A percentile compares a stretch with the other conserved stretches of the same genome.
Evolutionary conservation across 2,888 invertebrate genomes (phyloP).

Genomic region (Pycnomerus fuliginosus): DNA sequence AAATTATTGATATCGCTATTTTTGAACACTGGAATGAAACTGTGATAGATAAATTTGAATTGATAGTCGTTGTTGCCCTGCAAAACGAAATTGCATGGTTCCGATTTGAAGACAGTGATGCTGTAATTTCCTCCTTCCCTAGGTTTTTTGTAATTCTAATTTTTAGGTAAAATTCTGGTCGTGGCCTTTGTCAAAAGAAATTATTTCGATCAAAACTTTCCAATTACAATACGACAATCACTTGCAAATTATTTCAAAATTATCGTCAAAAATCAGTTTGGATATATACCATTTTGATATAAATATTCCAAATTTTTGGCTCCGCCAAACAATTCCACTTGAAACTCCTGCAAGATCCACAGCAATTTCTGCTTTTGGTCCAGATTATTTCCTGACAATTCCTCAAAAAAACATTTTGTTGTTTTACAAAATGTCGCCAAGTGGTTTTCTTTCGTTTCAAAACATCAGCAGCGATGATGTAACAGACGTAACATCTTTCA

Average conservation of each 20-base stretch:
- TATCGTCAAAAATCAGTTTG: constrained; percentile 26
- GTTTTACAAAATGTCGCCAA: constrained; percentile 38
- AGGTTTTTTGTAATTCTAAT: constrained; percentile 7
- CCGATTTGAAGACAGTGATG: constrained; percentile 1
- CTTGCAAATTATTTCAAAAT: constrained; percentile 38
- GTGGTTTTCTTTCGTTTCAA: constrained; percentile 36
- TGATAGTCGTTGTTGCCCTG: constrained; percentile 5
- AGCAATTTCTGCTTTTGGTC: constrained; percentile 35
- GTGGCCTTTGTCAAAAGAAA: constrained; percentile 25
- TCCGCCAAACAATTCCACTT: constrained; percentile 40
- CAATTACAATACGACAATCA: constrained; percentile 33
- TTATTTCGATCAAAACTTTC: constrained; percentile 37
- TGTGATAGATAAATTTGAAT: constrained; percentile 2
- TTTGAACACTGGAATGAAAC: constrained; percentile 3
- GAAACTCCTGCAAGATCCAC: constrained; percentile 34
- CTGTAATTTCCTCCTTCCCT: neutral
- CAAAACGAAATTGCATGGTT: constrained; percentile 2
- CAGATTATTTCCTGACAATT: constrained; percentile 40
- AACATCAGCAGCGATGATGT: constrained; percentile 39
- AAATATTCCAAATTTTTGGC: constrained; percentile 31
- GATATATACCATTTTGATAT: constrained; percentile 46
- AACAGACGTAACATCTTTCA: constrained; percentile 42
- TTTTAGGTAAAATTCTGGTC: constrained; percentile 30
- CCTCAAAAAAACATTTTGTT: constrained; percentile 40
- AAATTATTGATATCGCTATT: neutral